These are phyloP conservation scores for Eupithecia inturbata DNA, from an alignment of 2,888 invertebrate genomes.

Conservation along the genomic window DNA sequence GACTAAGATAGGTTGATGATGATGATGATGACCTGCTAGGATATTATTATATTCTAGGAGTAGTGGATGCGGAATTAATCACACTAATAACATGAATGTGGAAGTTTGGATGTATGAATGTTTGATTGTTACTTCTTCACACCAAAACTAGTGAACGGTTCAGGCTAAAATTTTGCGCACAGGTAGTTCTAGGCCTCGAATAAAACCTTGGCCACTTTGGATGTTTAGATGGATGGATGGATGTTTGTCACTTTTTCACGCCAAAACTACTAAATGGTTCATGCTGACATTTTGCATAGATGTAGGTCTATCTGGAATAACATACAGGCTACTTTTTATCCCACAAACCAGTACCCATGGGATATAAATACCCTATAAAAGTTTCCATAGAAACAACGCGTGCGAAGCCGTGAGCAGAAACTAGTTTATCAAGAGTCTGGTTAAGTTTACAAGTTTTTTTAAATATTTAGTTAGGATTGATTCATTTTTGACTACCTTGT, in stretches of 20 bases:
- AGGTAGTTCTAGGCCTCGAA: too few relatives aligned
- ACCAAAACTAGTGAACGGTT: background rate
- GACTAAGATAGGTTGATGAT: too few relatives aligned
- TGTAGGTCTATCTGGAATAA: background rate
- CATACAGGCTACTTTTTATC: background rate
- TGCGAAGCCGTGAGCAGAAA: background rate
- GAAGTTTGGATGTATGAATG: background rate
- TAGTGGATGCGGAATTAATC: slow-evolving; percentile 3
- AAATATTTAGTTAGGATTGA: too few relatives aligned
- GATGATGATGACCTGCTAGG: background rate
- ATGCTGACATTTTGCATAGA: background rate
- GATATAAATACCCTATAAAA: background rate
- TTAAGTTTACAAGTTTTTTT: background rate
- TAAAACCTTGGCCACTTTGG: too few relatives aligned
- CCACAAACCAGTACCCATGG: background rate
- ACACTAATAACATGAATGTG: background rate
- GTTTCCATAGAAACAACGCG: too few relatives aligned
- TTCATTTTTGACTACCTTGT: too few relatives aligned
- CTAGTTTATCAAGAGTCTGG: too few relatives aligned
- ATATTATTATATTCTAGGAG: background rate
- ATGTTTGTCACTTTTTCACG: background rate
- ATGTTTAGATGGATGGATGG: background rate
- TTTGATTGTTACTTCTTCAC: background rate
- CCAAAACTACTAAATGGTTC: background rate
- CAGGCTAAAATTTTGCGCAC: background rate